Conservation (phyloP, 2,888 invertebrate species). For the Caenorhabditis sp. region DNA sequence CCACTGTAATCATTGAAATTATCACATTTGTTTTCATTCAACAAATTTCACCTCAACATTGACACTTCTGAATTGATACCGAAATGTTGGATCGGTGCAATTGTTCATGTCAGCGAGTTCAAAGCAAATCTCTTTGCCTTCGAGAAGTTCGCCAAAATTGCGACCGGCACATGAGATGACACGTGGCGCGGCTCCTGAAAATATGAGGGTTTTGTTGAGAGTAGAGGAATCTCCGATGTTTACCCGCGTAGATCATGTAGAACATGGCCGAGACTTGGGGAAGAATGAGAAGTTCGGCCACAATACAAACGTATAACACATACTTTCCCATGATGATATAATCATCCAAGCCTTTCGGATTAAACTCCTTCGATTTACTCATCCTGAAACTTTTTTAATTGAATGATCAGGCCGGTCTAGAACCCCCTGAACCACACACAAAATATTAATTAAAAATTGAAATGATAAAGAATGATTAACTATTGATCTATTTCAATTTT, state of each 20-base stretch:
- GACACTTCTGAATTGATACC: slow-evolving; percentile 50
- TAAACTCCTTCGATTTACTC: neutral
- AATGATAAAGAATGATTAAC: neutral
- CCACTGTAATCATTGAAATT: slow-evolving; percentile 40
- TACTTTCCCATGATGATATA: slow-evolving; percentile 51
- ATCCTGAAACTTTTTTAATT: neutral
- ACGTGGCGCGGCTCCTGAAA: slow-evolving; percentile 42
- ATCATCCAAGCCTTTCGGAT: slow-evolving; percentile 37
- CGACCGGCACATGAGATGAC: slow-evolving; percentile 26
- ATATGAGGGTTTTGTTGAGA: too few species aligned
- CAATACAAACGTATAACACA: slow-evolving; percentile 41
- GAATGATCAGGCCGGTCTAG: neutral
- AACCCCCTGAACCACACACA: neutral
- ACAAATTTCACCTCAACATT: slow-evolving; percentile 49
- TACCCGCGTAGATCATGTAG: slow-evolving; percentile 60
- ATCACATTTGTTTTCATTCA: neutral
- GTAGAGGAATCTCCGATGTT: too few species aligned
- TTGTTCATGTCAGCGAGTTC: slow-evolving; percentile 21
- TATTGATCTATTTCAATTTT: neutral
- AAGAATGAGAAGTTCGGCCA: slow-evolving; percentile 47
- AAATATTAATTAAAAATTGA: neutral
- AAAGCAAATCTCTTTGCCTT: slow-evolving; percentile 39
- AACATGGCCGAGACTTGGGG: slow-evolving; percentile 50
- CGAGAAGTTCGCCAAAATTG: slow-evolving; percentile 18
- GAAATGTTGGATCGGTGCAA: slow-evolving; percentile 36